Percentiles rank a stretch among this genome's conserved stretches.
These are phyloP conservation scores for Characodon lateralis DNA, from an alignment of 2,797 vertebrate species.

Conservation along the genomic window DNA sequence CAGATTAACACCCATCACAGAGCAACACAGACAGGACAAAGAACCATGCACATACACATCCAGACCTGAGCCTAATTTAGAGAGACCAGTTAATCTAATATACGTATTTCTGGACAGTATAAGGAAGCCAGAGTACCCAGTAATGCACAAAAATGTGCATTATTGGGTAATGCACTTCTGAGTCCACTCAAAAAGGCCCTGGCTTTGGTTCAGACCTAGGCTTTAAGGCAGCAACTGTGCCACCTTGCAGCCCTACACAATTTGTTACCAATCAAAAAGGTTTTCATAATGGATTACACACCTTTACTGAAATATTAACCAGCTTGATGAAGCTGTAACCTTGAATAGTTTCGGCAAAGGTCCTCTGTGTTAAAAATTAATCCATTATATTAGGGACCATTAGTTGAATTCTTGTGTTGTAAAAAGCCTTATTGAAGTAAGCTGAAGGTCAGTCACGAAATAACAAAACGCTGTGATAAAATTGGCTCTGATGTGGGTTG, in stretches of 20 bases:
- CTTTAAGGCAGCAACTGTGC: not conserved
- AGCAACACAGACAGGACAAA: not conserved
- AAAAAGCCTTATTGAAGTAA: not conserved
- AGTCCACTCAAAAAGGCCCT: not conserved
- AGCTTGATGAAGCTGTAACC: not conserved
- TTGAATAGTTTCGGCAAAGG: not conserved
- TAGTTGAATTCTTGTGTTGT: not conserved
- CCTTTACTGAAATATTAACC: not conserved
- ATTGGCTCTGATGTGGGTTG: not conserved
- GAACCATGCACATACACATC: no score
- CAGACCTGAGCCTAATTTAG: not conserved
- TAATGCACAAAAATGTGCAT: not conserved
- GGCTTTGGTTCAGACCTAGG: not conserved
- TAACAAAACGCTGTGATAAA: not conserved
- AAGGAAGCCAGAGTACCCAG: not conserved
- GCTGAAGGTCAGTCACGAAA: not conserved
- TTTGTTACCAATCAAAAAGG: not conserved
- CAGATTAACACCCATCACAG: not conserved
- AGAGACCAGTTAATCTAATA: not conserved
- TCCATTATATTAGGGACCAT: not conserved
- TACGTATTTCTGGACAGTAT: not conserved
- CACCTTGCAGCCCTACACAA: not conserved
- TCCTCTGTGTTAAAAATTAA: conserved; percentile 4
- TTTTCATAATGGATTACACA: not conserved
- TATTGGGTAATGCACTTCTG: no score